phyloP scores from a whole-genome alignment of 2,888 invertebrate species.

The Rhagium mordax region DNA sequence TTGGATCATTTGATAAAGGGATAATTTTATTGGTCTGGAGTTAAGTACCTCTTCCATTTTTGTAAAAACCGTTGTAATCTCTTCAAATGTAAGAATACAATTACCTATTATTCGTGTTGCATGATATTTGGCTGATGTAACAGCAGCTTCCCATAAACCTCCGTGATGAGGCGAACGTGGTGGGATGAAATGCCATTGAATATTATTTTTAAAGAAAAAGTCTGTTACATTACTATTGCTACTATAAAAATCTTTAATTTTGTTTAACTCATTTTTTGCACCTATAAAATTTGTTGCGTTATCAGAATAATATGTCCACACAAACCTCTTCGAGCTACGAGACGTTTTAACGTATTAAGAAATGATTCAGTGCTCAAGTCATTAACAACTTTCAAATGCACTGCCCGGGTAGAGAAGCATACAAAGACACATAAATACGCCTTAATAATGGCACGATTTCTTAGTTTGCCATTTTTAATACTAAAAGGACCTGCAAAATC shows the following conservation, averaged over 20 bases:
- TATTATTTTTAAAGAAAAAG: not conserved
- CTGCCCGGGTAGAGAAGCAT: slow-evolving; percentile 47
- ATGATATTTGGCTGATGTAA: not conserved
- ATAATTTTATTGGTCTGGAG: not conserved
- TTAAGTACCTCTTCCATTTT: not conserved
- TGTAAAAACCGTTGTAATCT: not conserved
- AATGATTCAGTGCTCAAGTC: slow-evolving; percentile 48
- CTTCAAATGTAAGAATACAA: not conserved
- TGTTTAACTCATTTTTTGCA: slow-evolving; percentile 37
- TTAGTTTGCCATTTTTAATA: slow-evolving; percentile 44
- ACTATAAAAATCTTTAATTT: slow-evolving; percentile 1
- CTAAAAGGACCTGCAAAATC: slow-evolving; percentile 51
- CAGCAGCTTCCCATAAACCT: not conserved
- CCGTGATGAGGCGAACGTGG: too few relatives aligned
- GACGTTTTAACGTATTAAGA: slow-evolving; percentile 50
- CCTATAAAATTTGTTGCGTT: slow-evolving; percentile 57
- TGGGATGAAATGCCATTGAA: not conserved
- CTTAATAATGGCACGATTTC: slow-evolving; percentile 44
- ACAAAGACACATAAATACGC: slow-evolving; percentile 50
- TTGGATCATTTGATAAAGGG: not conserved
- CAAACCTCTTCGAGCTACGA: slow-evolving; percentile 52
- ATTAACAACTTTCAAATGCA: slow-evolving; percentile 45
- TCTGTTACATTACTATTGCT: too few relatives aligned
- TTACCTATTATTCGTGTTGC: not conserved
- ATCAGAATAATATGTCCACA: slow-evolving; percentile 52